Base-by-base conservation (phyloP, 2,888 invertebrate genomes). In the Zootermopsis nevadensis region DNA sequence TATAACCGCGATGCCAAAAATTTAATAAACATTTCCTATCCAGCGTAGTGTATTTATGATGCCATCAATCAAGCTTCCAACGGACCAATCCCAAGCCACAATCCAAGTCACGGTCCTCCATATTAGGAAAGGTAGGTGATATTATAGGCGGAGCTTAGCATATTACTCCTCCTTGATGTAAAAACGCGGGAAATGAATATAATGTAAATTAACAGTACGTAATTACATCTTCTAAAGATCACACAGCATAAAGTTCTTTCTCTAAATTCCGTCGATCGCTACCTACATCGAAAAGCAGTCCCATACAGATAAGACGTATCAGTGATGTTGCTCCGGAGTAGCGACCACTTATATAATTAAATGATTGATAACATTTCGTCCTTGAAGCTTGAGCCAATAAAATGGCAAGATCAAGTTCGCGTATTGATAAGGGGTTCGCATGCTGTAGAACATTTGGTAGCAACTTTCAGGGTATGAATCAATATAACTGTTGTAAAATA, bases 111-210 rank as follows among this genome's bases (percentile, higher is more conserved):
- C 72, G 81, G 82, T 83, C 83, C 83, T 82, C 84, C 84, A 85
- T 85, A 85, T 85, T 83, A 82, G 84, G 84, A 82, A 85, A 81
- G 83, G 82, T 77, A 83, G 83, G 83, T 80, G 82, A 85, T 83
- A 81, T 83, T 80, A 85, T 82, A 83, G 84, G 84, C 84, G 84
- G 83, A 82, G 83, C 83, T 38, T 82, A 80, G 35, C 42, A 55
- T 31, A 33, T 53, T 81, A 82, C 84, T 83, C 84, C 84, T 83
- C 84, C 82, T 66, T 15, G 35, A 33, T 6, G 33, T 33, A 48
- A 48, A 48, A 48, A 79, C 79, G 79, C 79, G 79, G 79, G 79
- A 79, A 79, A 38, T 53, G 79, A 60, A 60, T 48, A 22, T 66
- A 8, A 10, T n/a, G 15, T n/a, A n/a, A 6, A 60, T 38, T 38